phyloP scores from a whole-genome alignment of 2,797 vertebrate species.

The Sciurus vulgaris region DNA sequence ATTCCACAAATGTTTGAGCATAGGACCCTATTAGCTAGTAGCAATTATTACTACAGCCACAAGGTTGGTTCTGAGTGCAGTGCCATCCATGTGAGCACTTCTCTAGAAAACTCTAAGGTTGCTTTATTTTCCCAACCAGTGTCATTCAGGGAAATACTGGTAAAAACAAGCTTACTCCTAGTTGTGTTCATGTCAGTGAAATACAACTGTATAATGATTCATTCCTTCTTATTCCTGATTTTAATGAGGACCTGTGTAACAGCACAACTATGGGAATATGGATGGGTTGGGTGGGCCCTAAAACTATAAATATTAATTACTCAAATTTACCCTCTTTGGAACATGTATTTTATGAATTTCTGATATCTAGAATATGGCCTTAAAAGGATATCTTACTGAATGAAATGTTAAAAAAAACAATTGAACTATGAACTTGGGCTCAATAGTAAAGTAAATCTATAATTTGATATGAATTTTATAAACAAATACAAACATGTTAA shows the following conservation, averaged over 20 bases:
- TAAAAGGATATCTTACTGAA: neutral
- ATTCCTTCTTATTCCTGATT: neutral
- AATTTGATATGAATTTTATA: neutral
- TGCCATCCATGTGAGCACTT: neutral
- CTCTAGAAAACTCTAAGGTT: neutral
- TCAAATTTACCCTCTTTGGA: neutral
- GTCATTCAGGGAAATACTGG: neutral
- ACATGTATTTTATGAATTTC: neutral
- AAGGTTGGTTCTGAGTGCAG: neutral
- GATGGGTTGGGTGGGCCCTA: neutral
- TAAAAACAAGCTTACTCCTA: neutral
- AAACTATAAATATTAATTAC: neutral
- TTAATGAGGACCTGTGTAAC: neutral
- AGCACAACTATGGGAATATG: neutral
- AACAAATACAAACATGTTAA: neutral
- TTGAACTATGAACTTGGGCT: neutral
- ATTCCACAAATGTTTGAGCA: neutral
- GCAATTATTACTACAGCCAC: neutral
- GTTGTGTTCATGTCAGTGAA: neutral
- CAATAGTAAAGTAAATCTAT: neutral
- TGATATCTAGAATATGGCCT: neutral
- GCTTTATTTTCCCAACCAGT: neutral
- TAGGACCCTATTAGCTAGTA: neutral
- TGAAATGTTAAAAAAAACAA: slow-evolving; percentile 23
- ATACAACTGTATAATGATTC: neutral